Percentiles rank a stretch among this genome's conserved stretches.
Conservation (phyloP, 35 echinoderm and acorn worm species). For the Acanthaster planci region DNA sequence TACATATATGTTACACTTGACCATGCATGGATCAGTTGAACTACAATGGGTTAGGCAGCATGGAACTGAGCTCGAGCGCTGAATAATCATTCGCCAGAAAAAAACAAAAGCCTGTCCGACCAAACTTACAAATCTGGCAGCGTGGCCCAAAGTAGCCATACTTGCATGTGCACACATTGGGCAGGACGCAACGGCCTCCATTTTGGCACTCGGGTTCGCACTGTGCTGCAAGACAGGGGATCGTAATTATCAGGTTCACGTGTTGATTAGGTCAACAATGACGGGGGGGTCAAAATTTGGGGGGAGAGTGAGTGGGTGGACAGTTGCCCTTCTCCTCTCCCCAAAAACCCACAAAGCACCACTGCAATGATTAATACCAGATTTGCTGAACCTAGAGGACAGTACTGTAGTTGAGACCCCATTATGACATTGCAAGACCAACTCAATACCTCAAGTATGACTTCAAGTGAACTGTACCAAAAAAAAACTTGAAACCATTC, state of each 20-base stretch:
- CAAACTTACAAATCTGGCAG: slow-evolving; percentile 73
- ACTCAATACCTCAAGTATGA: no score
- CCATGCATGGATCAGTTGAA: no score
- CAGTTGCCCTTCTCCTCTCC: no score
- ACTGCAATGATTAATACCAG: no score
- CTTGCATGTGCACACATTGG: slow-evolving; percentile 60
- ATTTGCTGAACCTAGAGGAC: no score
- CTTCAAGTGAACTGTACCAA: no score
- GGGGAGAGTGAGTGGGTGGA: not conserved
- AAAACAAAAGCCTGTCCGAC: not conserved
- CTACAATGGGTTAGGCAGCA: no score
- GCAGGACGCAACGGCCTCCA: slow-evolving; percentile 42
- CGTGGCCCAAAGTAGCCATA: slow-evolving; percentile 49
- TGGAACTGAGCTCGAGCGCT: not conserved
- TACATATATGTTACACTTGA: no score
- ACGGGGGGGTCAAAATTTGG: not conserved
- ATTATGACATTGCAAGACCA: no score
- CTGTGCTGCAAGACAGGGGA: slow-evolving; percentile 55
- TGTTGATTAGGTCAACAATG: not conserved
- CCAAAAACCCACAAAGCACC: no score
- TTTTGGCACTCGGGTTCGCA: slow-evolving; percentile 60
- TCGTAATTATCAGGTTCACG: slow-evolving; percentile 7
- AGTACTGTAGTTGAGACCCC: no score
- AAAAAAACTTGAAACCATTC: no score
- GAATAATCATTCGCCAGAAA: not conserved